Evolutionary conservation across 2,797 vertebrate species (phyloP), one percentile per base, ranked within the genome.

Genomic region (Epinephelus malabaricus): DNA sequence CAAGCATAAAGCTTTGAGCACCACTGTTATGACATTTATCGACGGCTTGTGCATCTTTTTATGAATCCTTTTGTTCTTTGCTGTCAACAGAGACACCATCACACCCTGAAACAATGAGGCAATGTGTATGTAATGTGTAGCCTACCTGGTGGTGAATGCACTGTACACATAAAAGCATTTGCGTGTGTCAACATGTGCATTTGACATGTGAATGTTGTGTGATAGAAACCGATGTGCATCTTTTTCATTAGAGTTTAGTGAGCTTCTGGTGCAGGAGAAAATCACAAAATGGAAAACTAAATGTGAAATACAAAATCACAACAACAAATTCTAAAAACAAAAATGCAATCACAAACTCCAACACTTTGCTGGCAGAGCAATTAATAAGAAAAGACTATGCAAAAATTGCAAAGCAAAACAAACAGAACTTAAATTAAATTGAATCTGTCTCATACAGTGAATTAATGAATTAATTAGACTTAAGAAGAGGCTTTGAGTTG

Each of bases 361-460:
- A 46, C 55, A 23, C 34, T 87, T 15, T 67, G 54, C 49, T 71
- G 69, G 54, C 51, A 77, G 79, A 86, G 50, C 47, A 81, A 63
- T 66, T 66, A 79, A 83, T 81, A 54, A 76, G 68, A 47, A 70
- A 74, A 50, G 34, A 69, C n/a, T 13, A 23, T 62, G 54, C 43
- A 55, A 71, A 73, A 79, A 79, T 2, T 30, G 46, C 30, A 18
- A 46, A 58, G 34, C 51, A 73, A 86, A 82, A 77, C 73, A 83
- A 78, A 72, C 55, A 73, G 0, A 70, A 63, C 34, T 81, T 79
- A 65, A 84, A 83, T 87, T 82, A 73, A 62, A 73, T 6, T 8
- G 53, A 86, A 61, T 63, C 27, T 0, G 63, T 84, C 43, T 67
- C 59, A 68, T 79, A 81, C 79, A 86, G 82, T 86, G 27, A 69